Conservation (phyloP, 2,888 invertebrate species). For the Zaprionus bogoriensis region DNA sequence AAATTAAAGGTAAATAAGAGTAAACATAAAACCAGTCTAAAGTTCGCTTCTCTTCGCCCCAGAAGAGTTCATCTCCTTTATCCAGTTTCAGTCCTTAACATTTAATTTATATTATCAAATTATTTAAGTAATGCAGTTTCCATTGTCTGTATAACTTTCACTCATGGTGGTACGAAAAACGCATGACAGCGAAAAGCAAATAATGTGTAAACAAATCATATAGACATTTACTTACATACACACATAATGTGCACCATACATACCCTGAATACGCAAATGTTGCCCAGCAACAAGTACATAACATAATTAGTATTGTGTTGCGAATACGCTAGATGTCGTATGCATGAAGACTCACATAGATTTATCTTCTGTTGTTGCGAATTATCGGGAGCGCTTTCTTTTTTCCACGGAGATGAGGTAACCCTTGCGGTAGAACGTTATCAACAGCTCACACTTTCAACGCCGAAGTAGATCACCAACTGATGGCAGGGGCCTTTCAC, state of each 20-base stretch:
- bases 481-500: slow-evolving; percentile 38
- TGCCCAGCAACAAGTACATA: background rate
- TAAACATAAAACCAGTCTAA: background rate
- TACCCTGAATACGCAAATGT: background rate
- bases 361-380: background rate
- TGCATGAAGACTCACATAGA: background rate
- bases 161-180: background rate
- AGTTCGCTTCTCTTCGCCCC: background rate
- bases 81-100: background rate
- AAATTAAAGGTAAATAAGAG: background rate
- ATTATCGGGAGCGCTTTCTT: background rate
- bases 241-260: background rate
- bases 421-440: background rate
- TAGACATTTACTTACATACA: background rate
- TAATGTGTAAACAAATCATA: background rate
- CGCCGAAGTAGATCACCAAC: background rate
- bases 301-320: slow-evolving; percentile 1
- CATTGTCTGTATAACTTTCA: background rate
- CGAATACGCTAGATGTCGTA: background rate
- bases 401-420: background rate
- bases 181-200: background rate
- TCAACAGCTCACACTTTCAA: background rate
- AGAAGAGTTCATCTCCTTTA: too few relatives aligned
- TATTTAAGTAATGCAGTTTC: background rate
- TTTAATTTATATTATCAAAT: background rate